Evolutionary conservation across 1,140 invertebrate species (phyloP).

Genomic region (Sesamia nonagrioides): DNA sequence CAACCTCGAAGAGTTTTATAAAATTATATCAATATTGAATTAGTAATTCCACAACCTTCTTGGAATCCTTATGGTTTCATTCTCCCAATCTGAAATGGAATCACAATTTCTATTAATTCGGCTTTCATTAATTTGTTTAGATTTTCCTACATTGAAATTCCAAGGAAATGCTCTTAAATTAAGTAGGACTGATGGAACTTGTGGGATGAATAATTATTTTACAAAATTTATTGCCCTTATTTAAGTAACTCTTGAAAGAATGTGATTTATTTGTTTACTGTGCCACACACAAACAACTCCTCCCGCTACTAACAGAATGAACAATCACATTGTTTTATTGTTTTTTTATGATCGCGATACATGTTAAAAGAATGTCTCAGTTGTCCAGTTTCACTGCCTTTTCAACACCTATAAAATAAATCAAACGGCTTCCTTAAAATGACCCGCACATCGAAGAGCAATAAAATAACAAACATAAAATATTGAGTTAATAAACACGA

Average conservation of each 20-base stretch:
- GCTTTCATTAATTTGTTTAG: not conserved
- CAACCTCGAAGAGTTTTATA: not conserved
- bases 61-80: not conserved
- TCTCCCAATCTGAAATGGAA: not conserved
- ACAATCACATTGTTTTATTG: too few species aligned
- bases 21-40: not conserved
- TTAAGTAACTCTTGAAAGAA: too few species aligned
- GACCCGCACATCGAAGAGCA: not conserved
- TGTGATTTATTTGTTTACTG: too few species aligned
- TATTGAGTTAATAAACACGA: conserved; percentile 32
- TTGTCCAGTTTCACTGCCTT: not conserved
- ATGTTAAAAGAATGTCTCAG: not conserved
- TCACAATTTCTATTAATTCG: not conserved
- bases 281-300: not conserved
- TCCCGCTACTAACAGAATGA: not conserved
- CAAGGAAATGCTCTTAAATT: not conserved
- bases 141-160: not conserved
- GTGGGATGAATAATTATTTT: too few species aligned
- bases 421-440: conserved; percentile 31
- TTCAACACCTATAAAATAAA: conserved; percentile 20
- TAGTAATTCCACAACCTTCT: not conserved
- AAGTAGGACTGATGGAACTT: not conserved
- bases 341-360: not conserved
- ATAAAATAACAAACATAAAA: conserved; percentile 20
- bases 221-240: too few species aligned